phyloP scores from a whole-genome alignment of 2,113 vertebrate species.

The Calcarius ornatus region DNA sequence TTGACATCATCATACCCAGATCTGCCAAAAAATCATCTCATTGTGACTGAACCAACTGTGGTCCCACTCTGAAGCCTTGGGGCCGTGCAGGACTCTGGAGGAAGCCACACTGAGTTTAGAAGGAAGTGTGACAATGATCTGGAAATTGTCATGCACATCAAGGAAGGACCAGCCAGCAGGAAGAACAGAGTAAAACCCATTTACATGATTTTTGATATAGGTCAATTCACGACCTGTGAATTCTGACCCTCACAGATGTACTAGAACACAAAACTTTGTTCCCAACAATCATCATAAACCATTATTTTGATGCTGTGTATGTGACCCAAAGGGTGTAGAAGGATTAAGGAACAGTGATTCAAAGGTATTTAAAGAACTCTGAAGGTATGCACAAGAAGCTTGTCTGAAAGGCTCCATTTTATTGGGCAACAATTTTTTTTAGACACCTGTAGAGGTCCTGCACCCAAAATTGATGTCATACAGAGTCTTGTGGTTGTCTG shows the following conservation, averaged over 20 bases:
- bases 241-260: background rate
- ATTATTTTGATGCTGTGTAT: background rate
- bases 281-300: background rate
- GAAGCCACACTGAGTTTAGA: background rate
- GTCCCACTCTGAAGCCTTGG: background rate
- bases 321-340: background rate
- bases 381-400: background rate
- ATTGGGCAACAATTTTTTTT: background rate
- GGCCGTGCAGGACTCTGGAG: background rate
- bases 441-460: background rate
- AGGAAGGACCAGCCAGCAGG: background rate
- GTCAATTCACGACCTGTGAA: background rate
- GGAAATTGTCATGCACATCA: background rate
- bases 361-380: background rate
- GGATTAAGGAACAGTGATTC: background rate
- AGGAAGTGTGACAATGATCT: background rate
- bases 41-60: background rate
- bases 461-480: background rate
- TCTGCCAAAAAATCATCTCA: background rate
- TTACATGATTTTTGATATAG: background rate
- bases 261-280: background rate
- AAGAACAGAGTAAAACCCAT: background rate
- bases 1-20: background rate
- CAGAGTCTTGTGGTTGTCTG: slow-evolving; percentile 34
- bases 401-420: background rate